These are phyloP conservation scores for Streblospio benedicti DNA, from an alignment of 1,140 invertebrate genomes.

Conservation along the genomic window DNA sequence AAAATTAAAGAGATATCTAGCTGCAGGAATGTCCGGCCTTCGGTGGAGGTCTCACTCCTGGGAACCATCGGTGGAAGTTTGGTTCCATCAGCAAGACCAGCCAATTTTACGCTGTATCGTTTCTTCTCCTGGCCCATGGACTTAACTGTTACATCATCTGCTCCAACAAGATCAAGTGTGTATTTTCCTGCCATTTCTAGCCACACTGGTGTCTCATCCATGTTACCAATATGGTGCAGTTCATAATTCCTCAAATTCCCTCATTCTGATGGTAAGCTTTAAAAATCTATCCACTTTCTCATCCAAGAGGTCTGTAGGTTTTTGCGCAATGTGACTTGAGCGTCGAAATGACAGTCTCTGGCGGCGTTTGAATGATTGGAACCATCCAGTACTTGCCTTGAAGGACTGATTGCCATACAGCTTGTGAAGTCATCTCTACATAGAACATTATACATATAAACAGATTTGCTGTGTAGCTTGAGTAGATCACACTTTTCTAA, in stretches of 20 bases:
- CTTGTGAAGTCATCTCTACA: neutral
- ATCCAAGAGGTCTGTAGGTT: neutral
- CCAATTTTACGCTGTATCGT: neutral
- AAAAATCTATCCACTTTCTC: neutral
- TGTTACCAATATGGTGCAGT: no score
- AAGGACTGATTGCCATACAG: neutral
- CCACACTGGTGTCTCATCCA: no score
- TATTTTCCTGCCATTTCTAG: neutral
- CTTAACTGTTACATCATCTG: neutral
- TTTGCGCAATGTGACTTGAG: neutral
- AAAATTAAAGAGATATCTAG: no score
- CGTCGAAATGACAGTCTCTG: neutral
- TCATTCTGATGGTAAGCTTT: neutral
- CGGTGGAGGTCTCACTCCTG: neutral
- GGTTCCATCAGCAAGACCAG: neutral
- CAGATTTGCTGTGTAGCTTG: no score
- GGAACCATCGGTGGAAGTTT: constrained; percentile 1
- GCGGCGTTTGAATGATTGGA: neutral
- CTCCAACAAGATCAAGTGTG: neutral
- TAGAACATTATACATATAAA: no score
- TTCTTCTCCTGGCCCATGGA: neutral
- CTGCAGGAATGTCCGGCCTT: neutral
- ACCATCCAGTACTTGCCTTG: constrained; percentile 1
- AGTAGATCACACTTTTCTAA: no score
- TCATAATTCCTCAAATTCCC: no score